Evolutionary conservation across 2,113 vertebrate species (phyloP).

Genomic region (Platysteira castanea): DNA sequence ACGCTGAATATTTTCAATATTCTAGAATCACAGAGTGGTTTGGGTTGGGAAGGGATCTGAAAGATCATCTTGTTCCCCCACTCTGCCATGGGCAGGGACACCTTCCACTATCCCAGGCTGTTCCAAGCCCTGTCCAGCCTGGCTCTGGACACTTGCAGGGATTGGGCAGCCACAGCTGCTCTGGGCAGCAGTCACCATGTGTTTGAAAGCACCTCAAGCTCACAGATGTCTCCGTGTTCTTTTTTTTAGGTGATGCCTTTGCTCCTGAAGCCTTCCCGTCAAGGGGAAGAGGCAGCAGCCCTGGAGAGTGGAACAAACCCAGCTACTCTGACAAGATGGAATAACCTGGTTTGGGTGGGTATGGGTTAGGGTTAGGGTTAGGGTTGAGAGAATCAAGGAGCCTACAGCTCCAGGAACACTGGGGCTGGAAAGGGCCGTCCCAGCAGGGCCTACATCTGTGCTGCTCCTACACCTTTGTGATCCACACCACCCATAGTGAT

Average conservation of each 20-base stretch:
- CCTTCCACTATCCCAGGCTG: neutral
- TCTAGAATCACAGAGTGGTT: neutral
- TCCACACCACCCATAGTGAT: neutral
- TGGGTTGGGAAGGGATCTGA: neutral
- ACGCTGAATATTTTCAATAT: neutral
- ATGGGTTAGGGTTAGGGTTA: neutral
- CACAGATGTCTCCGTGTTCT: neutral
- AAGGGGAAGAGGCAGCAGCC: neutral
- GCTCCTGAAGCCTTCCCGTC: neutral
- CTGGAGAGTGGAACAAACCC: neutral
- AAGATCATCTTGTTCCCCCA: neutral
- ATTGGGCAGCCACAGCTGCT: neutral
- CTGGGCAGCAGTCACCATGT: fast-evolving
- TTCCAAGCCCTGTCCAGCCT: neutral
- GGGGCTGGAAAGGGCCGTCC: neutral
- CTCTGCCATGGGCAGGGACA: neutral
- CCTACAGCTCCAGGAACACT: neutral
- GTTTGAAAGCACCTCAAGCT: neutral
- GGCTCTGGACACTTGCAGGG: neutral
- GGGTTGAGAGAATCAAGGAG: neutral
- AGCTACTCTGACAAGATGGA: neutral
- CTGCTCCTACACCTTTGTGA: neutral
- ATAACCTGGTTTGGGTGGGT: slow-evolving; percentile 2
- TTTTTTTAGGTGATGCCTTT: neutral
- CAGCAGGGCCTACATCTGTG: neutral